phyloP scores from a whole-genome alignment of 2,888 invertebrate species.

The Oscheius sp. region DNA sequence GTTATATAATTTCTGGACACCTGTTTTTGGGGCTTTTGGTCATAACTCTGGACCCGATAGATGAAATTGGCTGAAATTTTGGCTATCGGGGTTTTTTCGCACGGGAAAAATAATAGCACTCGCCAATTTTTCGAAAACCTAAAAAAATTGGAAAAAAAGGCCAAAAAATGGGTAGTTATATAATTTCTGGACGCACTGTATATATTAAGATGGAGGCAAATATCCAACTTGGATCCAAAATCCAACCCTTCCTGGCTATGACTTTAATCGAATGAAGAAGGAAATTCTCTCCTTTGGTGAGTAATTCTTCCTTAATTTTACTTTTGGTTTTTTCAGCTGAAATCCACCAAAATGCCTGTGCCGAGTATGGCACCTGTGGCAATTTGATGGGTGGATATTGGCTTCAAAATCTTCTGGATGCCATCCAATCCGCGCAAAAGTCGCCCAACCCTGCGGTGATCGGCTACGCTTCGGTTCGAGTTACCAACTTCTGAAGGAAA shows the following conservation, averaged over 20 bases:
- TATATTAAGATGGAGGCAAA: too few species aligned
- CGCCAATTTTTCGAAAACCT: too few species aligned
- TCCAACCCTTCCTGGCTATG: slow-evolving; percentile 48
- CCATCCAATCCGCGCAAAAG: slow-evolving; percentile 29
- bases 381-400: slow-evolving; percentile 58
- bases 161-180: slow-evolving; percentile 31
- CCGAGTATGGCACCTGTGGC: slow-evolving; percentile 51
- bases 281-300: slow-evolving; percentile 17
- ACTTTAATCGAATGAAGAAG: background rate
- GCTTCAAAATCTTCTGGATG: slow-evolving; percentile 46
- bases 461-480: slow-evolving; percentile 52
- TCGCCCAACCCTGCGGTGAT: slow-evolving; percentile 41
- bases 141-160: background rate
- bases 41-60: too few species aligned
- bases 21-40: too few species aligned
- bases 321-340: slow-evolving; percentile 40
- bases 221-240: slow-evolving; percentile 53
- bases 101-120: too few species aligned
- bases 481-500: background rate
- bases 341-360: slow-evolving; percentile 55
- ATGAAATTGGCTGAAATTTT: too few species aligned
- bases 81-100: too few species aligned
- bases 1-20: too few species aligned
- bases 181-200: too few species aligned
- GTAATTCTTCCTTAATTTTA: background rate